Conservation (phyloP, 2,113 vertebrate genomes). For the Heterotilapia buettikoferi region DNA sequence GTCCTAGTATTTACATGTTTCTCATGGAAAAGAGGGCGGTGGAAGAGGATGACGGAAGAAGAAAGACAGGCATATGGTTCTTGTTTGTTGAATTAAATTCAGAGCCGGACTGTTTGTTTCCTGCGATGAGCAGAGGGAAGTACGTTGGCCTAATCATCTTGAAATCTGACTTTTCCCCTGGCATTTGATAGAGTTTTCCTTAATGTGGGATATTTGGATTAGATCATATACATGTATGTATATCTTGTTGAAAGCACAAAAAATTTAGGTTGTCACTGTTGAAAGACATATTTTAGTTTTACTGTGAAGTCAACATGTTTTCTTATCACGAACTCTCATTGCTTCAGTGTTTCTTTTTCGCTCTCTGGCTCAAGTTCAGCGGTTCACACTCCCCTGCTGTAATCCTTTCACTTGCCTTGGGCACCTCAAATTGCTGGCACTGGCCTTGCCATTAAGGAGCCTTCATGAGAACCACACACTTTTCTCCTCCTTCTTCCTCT, state of each 20-base stretch:
- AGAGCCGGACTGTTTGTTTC: constrained; percentile 50
- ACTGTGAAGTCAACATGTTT: background rate
- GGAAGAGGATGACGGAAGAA: constrained; percentile 45
- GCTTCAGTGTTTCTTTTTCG: background rate
- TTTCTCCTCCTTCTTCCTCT: background rate
- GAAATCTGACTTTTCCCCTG: constrained; percentile 21
- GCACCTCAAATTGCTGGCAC: constrained; percentile 38
- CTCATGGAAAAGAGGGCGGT: constrained; percentile 71
- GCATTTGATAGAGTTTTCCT: background rate
- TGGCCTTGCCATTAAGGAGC: constrained; percentile 15
- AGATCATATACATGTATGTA: background rate
- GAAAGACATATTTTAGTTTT: background rate
- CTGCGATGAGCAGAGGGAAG: constrained; percentile 32
- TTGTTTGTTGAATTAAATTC: constrained; percentile 65
- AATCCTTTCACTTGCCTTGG: constrained; percentile 27
- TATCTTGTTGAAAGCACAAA: background rate
- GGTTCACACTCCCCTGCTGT: constrained; percentile 18
- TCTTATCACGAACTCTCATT: background rate
- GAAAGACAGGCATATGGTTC: constrained; percentile 70
- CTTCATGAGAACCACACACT: constrained; percentile 44
- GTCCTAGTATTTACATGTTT: constrained; percentile 77
- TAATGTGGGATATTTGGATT: background rate
- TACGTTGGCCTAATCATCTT: constrained; percentile 36
- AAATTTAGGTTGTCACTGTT: background rate
- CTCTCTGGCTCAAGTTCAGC: background rate